Percentiles rank a stretch among this genome's conserved stretches.
Conservation (phyloP, 1,140 invertebrate species). For the Anthonomus grandis region DNA sequence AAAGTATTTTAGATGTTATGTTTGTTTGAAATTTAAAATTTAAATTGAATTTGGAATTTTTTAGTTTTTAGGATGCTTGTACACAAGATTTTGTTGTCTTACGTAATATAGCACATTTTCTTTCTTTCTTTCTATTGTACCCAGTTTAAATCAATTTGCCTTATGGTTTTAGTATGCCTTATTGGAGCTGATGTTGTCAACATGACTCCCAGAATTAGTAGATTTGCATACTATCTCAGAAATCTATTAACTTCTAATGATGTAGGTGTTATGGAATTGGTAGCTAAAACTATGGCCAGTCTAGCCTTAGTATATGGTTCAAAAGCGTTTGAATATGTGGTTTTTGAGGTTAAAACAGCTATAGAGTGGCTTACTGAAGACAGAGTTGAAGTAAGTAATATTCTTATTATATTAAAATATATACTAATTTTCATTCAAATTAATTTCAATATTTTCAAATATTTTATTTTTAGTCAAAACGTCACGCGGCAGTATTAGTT, state of each 20-base stretch:
- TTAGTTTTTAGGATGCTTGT: too few relatives aligned
- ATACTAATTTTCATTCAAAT: too few relatives aligned
- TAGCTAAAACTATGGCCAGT: constrained; percentile 91
- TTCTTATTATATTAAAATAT: too few relatives aligned
- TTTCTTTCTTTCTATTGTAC: neutral
- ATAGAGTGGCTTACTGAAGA: constrained; percentile 92
- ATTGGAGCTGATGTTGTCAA: constrained; percentile 91
- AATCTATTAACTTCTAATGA: constrained; percentile 88
- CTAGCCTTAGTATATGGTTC: constrained; percentile 88
- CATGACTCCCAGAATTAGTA: constrained; percentile 81
- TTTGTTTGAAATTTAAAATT: neutral
- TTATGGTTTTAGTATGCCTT: constrained; percentile 81
- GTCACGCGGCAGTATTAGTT: constrained; percentile 89
- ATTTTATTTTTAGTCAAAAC: constrained; percentile 57
- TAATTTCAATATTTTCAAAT: constrained; percentile 1
- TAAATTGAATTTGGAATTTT: neutral
- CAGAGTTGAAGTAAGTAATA: constrained; percentile 66
- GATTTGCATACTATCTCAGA: constrained; percentile 90
- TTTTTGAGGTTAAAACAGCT: constrained; percentile 92
- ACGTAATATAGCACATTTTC: neutral
- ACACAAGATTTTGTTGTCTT: too few relatives aligned
- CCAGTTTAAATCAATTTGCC: neutral
- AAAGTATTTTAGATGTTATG: neutral
- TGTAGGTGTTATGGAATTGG: constrained; percentile 90
- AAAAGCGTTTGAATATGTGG: constrained; percentile 91